A percentile compares a stretch with the other conserved stretches of the same genome.
These are phyloP conservation scores for Coelopa pilipes DNA, from an alignment of 2,888 invertebrate species.

Conservation along the genomic window DNA sequence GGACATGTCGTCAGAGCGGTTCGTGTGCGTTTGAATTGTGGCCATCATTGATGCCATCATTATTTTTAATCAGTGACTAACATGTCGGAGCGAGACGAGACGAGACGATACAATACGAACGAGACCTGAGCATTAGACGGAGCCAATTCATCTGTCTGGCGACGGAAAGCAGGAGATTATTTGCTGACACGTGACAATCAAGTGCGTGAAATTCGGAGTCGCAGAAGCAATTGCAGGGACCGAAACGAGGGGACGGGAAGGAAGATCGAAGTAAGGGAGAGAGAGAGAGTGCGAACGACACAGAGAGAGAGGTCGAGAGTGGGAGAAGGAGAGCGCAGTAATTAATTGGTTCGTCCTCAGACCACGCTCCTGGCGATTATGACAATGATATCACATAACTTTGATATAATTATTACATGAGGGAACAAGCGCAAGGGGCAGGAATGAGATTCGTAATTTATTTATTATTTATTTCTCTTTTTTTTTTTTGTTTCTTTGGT, in stretches of 20 bases:
- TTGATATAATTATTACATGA: too few species aligned
- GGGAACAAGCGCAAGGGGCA: too few species aligned
- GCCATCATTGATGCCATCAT: constrained; percentile 15
- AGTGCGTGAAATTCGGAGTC: neutral
- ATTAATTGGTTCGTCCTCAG: too few species aligned
- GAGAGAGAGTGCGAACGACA: neutral
- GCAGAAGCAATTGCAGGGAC: too few species aligned
- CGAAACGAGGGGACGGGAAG: neutral
- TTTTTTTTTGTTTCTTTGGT: too few species aligned
- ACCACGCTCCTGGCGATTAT: too few species aligned
- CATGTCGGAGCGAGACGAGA: neutral
- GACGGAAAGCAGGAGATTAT: neutral
- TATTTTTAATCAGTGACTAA: constrained; percentile 32
- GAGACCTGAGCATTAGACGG: neutral
- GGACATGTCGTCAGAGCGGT: neutral
- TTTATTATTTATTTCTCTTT: too few species aligned
- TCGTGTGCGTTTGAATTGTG: too few species aligned
- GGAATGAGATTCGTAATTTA: too few species aligned
- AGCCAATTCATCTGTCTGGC: neutral
- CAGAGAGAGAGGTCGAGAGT: too few species aligned
- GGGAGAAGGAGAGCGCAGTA: neutral
- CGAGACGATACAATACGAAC: neutral
- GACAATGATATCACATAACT: too few species aligned
- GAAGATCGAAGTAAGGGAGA: neutral
- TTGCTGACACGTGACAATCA: constrained; percentile 5